phyloP scores from a whole-genome alignment of 2,797 vertebrate genomes.

The Netta rufina region DNA sequence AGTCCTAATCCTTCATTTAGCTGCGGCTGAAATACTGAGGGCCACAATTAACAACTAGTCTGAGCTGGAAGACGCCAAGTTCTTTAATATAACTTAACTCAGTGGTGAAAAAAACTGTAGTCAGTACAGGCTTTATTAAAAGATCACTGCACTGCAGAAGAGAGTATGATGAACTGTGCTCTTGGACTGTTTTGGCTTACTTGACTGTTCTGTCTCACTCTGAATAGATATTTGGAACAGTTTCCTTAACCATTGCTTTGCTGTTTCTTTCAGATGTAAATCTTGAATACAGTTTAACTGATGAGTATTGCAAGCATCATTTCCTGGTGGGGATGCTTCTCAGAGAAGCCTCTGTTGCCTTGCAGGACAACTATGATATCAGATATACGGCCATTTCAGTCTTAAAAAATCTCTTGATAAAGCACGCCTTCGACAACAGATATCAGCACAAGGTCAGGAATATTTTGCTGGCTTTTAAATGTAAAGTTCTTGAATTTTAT shows the following conservation, averaged over 20 bases:
- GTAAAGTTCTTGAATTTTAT: neutral
- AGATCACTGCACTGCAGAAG: neutral
- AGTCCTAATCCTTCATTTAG: neutral
- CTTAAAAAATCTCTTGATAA: conserved; percentile 95
- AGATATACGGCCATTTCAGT: conserved; percentile 89
- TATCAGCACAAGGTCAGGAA: conserved; percentile 90
- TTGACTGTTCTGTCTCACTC: neutral
- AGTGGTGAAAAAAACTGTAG: neutral
- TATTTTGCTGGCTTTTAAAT: neutral
- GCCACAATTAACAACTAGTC: neutral
- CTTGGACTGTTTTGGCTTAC: accelerated
- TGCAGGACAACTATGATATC: conserved; percentile 89
- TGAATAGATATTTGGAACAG: neutral
- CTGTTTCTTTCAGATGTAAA: conserved; percentile 86
- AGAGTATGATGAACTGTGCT: neutral
- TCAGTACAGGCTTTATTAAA: neutral
- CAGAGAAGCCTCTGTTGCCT: conserved; percentile 88
- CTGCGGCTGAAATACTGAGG: neutral
- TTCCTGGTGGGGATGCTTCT: conserved; percentile 95
- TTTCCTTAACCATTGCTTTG: conserved; percentile 46
- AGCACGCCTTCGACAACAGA: conserved; percentile 94
- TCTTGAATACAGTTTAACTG: conserved; percentile 93
- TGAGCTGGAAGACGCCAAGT: neutral
- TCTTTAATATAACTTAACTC: neutral
- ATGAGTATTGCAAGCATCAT: conserved; percentile 95